Evolutionary conservation across 1,140 invertebrate genomes (phyloP).

Genomic region (Calliphora vicina): DNA sequence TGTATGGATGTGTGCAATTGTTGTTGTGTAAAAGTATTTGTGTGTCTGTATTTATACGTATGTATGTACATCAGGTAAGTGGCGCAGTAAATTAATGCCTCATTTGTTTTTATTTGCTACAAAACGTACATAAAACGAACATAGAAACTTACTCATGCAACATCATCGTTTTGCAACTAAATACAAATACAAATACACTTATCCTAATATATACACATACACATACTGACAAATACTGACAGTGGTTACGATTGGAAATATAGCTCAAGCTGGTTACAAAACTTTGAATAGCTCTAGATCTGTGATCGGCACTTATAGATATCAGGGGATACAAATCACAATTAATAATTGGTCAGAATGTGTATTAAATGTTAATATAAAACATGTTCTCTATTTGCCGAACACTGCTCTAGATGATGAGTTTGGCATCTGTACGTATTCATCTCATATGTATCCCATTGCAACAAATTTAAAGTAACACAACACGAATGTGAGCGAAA

Average conservation of each 20-base stretch:
- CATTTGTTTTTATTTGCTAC: slow-evolving; percentile 47
- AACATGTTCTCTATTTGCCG: no score
- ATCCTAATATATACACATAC: background rate
- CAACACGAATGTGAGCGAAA: no score
- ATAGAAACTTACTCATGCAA: background rate
- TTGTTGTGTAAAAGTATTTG: background rate
- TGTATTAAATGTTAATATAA: no score
- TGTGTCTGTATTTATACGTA: background rate
- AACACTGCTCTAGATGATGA: no score
- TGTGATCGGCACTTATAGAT: no score
- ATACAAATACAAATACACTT: slow-evolving; percentile 44
- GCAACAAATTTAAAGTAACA: no score
- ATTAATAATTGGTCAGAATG: no score
- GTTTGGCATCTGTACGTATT: no score
- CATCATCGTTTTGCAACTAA: slow-evolving; percentile 41
- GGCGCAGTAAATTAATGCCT: slow-evolving; percentile 57
- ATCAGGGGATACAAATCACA: no score
- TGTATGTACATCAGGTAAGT: slow-evolving; percentile 6
- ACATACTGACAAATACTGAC: background rate
- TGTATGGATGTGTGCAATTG: background rate
- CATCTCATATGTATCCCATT: no score
- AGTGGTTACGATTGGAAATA: background rate
- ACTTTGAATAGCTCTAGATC: no score
- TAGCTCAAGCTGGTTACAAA: no score
- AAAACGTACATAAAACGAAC: slow-evolving; percentile 18